phyloP scores from a whole-genome alignment of 2,888 invertebrate species.

The Stenodema calcarata region DNA sequence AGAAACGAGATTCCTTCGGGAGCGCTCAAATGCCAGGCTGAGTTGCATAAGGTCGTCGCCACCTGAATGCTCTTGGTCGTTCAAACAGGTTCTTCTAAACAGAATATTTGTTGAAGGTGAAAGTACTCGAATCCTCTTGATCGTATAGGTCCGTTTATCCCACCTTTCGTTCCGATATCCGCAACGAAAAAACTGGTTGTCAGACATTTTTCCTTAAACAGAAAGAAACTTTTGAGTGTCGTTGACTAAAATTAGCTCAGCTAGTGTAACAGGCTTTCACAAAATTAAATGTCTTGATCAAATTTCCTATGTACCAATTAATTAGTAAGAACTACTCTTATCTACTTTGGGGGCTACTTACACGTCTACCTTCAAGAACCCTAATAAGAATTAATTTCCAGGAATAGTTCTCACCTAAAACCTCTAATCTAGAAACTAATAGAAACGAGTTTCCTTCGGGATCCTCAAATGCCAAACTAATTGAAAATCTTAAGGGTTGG shows the following conservation, averaged over 20 bases:
- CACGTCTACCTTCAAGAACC: too few species aligned
- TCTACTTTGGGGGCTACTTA: too few species aligned
- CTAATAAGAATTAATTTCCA: too few species aligned
- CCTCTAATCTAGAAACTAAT: too few species aligned
- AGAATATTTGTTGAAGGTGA: neutral
- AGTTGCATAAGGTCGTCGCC: neutral
- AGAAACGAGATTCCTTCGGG: neutral
- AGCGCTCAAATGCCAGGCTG: neutral
- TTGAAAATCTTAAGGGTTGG: too few species aligned
- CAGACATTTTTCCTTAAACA: neutral
- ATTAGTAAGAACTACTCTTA: too few species aligned
- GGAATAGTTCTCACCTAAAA: too few species aligned
- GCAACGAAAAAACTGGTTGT: neutral
- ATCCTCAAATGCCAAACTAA: too few species aligned
- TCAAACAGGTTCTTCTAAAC: neutral
- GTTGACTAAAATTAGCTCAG: neutral
- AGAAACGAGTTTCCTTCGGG: too few species aligned
- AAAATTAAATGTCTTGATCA: too few species aligned
- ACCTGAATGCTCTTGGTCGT: neutral
- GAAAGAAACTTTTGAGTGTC: neutral
- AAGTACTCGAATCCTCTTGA: neutral
- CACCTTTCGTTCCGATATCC: neutral
- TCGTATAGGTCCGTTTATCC: too few species aligned
- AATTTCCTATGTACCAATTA: too few species aligned
- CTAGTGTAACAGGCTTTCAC: neutral